Evolutionary conservation across 2,888 invertebrate species (phyloP).

Genomic region (Acholoe squamosa): DNA sequence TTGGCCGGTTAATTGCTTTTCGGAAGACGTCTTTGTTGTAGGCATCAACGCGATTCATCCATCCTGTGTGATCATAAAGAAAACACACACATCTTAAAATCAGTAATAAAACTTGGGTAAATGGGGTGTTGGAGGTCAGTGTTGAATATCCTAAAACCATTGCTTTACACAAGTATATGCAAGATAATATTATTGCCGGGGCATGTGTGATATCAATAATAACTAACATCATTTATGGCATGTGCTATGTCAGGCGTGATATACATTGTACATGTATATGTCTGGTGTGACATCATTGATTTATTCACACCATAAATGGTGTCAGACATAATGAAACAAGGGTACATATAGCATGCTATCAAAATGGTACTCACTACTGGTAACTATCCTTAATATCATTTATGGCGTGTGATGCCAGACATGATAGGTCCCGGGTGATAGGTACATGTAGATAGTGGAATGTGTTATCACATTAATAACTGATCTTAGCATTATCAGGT

Average conservation of each 20-base stretch:
- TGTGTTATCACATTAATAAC: too few relatives aligned
- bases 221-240: background rate
- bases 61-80: conserved; percentile 59
- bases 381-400: too few relatives aligned
- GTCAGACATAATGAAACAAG: too few relatives aligned
- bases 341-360: too few relatives aligned
- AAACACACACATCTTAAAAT: background rate
- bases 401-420: too few relatives aligned
- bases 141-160: background rate
- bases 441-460: too few relatives aligned
- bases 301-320: too few relatives aligned
- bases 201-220: background rate
- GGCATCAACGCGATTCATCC: conserved; percentile 66
- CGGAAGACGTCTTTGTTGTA: conserved; percentile 70
- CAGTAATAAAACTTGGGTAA: background rate
- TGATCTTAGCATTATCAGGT: too few relatives aligned
- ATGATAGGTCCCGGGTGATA: too few relatives aligned
- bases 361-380: too few relatives aligned
- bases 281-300: too few relatives aligned
- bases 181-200: background rate
- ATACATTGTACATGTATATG: too few relatives aligned
- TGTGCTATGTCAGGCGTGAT: background rate
- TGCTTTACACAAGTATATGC: background rate
- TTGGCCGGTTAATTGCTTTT: conserved; percentile 73
- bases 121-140: background rate